A percentile compares a stretch with the other conserved stretches of the same genome.
phyloP scores from a whole-genome alignment of 2,888 invertebrate genomes.

The Horisme vitalbata region DNA sequence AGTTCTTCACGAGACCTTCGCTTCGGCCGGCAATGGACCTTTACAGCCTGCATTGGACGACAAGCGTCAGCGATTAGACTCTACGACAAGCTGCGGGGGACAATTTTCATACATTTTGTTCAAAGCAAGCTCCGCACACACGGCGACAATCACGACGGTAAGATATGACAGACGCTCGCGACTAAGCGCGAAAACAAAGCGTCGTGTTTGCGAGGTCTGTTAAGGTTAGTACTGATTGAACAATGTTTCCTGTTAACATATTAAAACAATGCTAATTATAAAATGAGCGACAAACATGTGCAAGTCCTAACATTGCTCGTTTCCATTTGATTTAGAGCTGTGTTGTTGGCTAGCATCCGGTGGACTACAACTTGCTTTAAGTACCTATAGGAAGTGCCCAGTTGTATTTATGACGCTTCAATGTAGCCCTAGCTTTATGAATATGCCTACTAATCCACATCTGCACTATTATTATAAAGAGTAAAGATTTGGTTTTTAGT shows the following conservation, averaged over 20 bases:
- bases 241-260: neutral
- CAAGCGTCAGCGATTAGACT: too few relatives aligned
- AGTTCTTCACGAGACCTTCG: too few relatives aligned
- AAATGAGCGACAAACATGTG: conserved; percentile 42
- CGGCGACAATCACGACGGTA: too few relatives aligned
- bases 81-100: too few relatives aligned
- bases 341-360: conserved; percentile 67
- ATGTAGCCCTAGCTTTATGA: conserved; percentile 21
- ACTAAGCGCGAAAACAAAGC: too few relatives aligned
- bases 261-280: conserved; percentile 17
- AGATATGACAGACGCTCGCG: too few relatives aligned
- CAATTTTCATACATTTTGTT: too few relatives aligned
- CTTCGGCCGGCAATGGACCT: too few relatives aligned
- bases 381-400: conserved; percentile 46
- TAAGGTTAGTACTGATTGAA: neutral
- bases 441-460: conserved; percentile 12
- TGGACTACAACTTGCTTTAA: conserved; percentile 46
- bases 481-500: too few relatives aligned
- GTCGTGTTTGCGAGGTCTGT: too few relatives aligned
- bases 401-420: conserved; percentile 3
- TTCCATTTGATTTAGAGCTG: conserved; percentile 63
- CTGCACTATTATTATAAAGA: neutral
- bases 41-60: too few relatives aligned
- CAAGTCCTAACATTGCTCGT: conserved; percentile 39
- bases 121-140: too few relatives aligned